A percentile compares a stretch with the other conserved stretches of the same genome.
These are phyloP conservation scores for Ovis aries DNA, from an alignment of 2,113 vertebrate species.

Conservation along the genomic window ARS-UI_Ramb_v3.0 NC_056078.1:6344001-6344500, in stretches of 20 bases:
- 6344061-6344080: not conserved
- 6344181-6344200: not conserved
- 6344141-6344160: not conserved
- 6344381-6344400: not conserved
- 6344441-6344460: not conserved
- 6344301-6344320: not conserved
- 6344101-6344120: not conserved
- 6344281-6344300: not conserved
- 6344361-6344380: not conserved
- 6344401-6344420: not conserved
- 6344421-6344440: not conserved
- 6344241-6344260: not conserved
- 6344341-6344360: not conserved
- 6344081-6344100: not conserved
- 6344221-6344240: not conserved
- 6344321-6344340: not conserved
- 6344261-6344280: not conserved
- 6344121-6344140: not conserved
- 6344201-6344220: not conserved
- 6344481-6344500: not conserved
- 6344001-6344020: not conserved
- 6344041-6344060: not conserved
- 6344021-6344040: not conserved
- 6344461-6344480: not conserved
- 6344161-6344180: not conserved